Evolutionary conservation across 1,140 invertebrate species (phyloP).

Genomic region (Phenacoccus solenopsis): DNA sequence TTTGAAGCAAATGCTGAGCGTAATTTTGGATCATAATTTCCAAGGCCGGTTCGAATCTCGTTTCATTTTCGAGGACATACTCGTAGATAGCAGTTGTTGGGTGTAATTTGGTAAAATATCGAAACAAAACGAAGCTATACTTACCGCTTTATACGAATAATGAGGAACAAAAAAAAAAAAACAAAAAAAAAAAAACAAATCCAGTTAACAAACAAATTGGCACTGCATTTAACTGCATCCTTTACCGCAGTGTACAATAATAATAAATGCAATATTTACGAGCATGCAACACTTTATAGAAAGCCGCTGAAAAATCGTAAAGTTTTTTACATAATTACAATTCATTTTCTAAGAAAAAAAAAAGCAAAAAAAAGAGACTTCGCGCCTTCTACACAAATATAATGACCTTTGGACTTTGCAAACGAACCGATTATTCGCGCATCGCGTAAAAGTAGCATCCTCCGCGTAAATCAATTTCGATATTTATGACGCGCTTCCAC

Average conservation of each 20-base stretch:
- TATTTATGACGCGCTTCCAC: no score
- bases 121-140: no score
- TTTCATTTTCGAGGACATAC: no score
- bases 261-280: slow-evolving; percentile 6
- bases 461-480: slow-evolving; percentile 3
- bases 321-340: background rate
- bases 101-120: no score
- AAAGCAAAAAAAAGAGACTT: background rate
- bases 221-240: background rate
- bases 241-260: background rate
- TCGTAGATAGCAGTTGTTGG: no score
- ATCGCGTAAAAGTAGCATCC: background rate
- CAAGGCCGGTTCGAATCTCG: no score
- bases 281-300: slow-evolving; percentile 12
- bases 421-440: background rate
- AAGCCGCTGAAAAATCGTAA: slow-evolving; percentile 13
- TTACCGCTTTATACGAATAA: no score
- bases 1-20: no score
- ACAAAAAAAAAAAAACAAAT: no score
- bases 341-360: slow-evolving; percentile 12
- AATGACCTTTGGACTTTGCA: slow-evolving; percentile 11
- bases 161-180: no score
- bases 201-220: background rate
- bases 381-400: background rate
- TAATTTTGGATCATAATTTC: no score